phyloP scores from a whole-genome alignment of 2,113 vertebrate species.

The Xiphorhynchus elegans region DNA sequence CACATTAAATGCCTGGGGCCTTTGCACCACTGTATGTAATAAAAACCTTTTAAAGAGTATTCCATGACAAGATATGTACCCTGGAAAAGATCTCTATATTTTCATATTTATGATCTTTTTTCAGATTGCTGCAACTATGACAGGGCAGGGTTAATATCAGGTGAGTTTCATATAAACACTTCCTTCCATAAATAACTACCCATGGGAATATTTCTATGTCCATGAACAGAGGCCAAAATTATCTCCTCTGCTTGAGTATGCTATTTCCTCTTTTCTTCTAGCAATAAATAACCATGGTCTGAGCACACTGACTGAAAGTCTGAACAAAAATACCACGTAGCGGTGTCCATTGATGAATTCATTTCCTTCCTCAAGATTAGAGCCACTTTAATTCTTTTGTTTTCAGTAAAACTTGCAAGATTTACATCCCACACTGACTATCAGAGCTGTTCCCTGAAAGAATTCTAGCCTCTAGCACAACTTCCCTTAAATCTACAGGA shows the following conservation, averaged over 20 bases:
- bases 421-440: neutral
- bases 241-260: neutral
- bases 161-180: neutral
- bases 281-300: neutral
- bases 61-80: neutral
- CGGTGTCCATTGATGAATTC: accelerated
- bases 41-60: neutral
- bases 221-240: neutral
- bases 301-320: neutral
- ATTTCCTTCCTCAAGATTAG: neutral
- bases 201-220: neutral
- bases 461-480: neutral
- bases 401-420: neutral
- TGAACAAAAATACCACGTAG: neutral
- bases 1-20: neutral
- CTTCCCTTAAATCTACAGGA: neutral
- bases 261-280: neutral
- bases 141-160: neutral
- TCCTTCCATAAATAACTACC: neutral
- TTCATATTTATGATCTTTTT: neutral
- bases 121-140: neutral
- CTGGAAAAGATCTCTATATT: neutral
- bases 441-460: neutral
- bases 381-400: neutral
- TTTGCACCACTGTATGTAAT: neutral